Conservation (phyloP, 2,797 vertebrate species). For the Halcyon badia region DNA sequence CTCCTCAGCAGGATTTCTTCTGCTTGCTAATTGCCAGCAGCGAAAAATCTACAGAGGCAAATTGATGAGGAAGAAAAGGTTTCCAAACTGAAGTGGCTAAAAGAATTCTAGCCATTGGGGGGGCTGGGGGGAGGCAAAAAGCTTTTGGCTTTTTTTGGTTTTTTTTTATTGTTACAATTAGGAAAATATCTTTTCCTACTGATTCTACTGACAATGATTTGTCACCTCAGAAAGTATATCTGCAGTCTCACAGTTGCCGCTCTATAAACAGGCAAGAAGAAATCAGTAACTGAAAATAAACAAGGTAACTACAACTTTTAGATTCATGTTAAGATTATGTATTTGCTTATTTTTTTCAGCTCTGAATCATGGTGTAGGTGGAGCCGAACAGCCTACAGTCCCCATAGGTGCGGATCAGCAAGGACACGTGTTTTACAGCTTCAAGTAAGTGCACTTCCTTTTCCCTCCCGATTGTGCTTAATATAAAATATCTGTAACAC, state of each 20-base stretch:
- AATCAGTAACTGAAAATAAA: background rate
- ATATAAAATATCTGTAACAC: background rate
- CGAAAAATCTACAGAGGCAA: conserved; percentile 43
- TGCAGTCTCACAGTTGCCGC: background rate
- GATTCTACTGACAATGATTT: background rate
- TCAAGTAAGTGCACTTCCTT: background rate
- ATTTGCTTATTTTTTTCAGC: background rate
- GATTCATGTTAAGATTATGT: background rate
- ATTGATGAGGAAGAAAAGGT: conserved; percentile 42
- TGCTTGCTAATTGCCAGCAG: conserved; percentile 50
- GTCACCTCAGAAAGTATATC: background rate
- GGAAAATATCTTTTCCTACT: background rate
- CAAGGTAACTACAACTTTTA: background rate
- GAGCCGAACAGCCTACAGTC: background rate
- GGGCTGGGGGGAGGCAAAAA: background rate
- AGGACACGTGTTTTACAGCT: background rate
- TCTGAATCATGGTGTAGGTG: background rate
- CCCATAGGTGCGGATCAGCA: background rate
- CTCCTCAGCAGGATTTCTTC: conserved; percentile 59
- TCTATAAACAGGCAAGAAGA: background rate
- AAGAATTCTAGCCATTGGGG: background rate
- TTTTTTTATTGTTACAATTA: background rate
- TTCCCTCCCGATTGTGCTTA: background rate
- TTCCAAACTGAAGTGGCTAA: background rate
- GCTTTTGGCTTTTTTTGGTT: background rate